Conservation (phyloP, 2,888 invertebrate species). For the Nomada fucata region DNA sequence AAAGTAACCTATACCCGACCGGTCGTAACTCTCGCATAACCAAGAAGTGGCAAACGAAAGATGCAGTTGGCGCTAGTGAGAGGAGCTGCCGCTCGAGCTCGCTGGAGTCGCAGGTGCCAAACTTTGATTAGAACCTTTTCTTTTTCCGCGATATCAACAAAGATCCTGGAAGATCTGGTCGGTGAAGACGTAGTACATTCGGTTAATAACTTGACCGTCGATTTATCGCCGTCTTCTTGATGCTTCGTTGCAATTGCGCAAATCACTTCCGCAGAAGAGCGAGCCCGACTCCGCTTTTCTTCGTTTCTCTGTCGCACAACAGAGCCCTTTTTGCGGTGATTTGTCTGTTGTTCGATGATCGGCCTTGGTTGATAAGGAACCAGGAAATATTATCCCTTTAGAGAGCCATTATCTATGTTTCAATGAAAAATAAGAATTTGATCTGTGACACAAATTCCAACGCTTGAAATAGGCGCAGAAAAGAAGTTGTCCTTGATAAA, state of each 20-base stretch:
- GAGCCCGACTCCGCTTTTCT: not conserved
- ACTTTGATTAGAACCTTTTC: too few species aligned
- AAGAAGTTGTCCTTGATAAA: not conserved
- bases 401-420: not conserved
- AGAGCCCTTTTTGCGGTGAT: too few species aligned
- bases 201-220: not conserved
- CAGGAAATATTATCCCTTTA: not conserved
- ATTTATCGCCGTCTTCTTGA: not conserved
- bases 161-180: not conserved
- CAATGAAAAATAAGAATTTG: not conserved
- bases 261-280: not conserved
- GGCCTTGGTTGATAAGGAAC: not conserved
- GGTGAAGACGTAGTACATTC: slow-evolving; percentile 6
- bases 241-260: slow-evolving; percentile 8
- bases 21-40: too few species aligned
- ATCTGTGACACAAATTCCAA: not conserved
- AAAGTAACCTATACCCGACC: too few species aligned
- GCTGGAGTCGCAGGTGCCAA: too few species aligned
- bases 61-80: too few species aligned
- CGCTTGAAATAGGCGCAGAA: not conserved
- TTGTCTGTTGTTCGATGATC: too few species aligned
- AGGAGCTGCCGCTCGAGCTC: too few species aligned
- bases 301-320: not conserved
- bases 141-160: too few species aligned
- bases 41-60: too few species aligned